Base-by-base conservation (phyloP, 1,140 invertebrate genomes). In the Sycophila sp. region DNA sequence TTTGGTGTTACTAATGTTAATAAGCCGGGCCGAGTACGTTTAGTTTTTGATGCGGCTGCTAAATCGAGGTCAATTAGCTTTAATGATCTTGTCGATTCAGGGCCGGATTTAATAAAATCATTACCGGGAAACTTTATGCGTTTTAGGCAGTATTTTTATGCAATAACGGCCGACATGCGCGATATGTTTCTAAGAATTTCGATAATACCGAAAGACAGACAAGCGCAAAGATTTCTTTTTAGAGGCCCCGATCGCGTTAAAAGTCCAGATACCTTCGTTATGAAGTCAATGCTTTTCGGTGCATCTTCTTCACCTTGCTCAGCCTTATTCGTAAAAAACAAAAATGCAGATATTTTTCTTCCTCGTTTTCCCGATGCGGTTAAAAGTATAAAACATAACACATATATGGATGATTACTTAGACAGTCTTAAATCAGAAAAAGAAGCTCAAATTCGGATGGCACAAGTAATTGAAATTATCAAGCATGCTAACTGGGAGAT, bases 161-260 rank as follows among this genome's bases (percentile, higher is more conserved):
- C 55, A 6, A 3, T 58, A 38, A 58, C 17, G 11, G 55, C 32
- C 4, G 55, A 58, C n/a, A 58, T 58, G 5, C 13, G 22, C 4
- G 55, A 58, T 26, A 55, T 55, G 26, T 55, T 55, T 32, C 8
- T 55, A 17, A 55, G 30, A 55, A 55, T 55, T n/a, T 36, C 19
- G 10, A 36, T 58, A 1, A 10, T 5, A 2, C 4, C 2, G 10
- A 15, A 34, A 38, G 55, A 58, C 36, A 15, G 13, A 4, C 30
- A 58, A 6, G 55, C 17, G 17, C 55, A 58, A 36, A 10, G 30
- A 58, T 58, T 58, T 58, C 19, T 58, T 2, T 58, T 10, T 4
- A 34, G 55, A 24, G 55, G 55, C 2, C 10, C 5, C 1, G 17
- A 19, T 58, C 34, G 55, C n/a, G 13, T 19, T 10, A 17, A 19